These are phyloP conservation scores for Sinocyclocheilus anshuiensis DNA, from an alignment of 2,113 vertebrate species.

Conservation along the genomic window DNA sequence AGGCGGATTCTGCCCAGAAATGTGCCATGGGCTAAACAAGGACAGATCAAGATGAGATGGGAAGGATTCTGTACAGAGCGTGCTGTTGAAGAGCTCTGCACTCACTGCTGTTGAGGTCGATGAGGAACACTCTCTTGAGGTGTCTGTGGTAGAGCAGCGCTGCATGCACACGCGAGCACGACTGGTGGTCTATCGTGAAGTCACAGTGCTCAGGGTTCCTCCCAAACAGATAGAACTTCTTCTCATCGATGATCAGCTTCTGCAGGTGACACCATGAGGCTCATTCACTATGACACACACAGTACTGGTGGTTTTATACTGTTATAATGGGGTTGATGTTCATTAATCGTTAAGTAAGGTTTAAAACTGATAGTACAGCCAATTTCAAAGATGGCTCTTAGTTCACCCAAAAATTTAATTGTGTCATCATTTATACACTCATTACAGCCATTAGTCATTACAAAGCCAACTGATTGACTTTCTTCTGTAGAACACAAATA, in stretches of 20 bases:
- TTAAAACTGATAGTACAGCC: no score
- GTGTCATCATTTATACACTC: no score
- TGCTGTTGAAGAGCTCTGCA: slow-evolving; percentile 40
- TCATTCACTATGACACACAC: no score
- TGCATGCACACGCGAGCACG: slow-evolving; percentile 87
- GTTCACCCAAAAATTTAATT: no score
- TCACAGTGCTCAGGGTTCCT: slow-evolving; percentile 89
- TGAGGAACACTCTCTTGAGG: slow-evolving; percentile 90
- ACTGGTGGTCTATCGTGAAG: slow-evolving; percentile 92
- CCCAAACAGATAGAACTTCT: slow-evolving; percentile 91
- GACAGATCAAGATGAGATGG: not conserved
- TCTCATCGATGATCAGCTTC: slow-evolving; percentile 93
- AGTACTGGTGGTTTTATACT: no score
- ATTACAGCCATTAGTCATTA: no score
- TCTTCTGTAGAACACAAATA: no score
- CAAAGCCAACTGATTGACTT: no score
- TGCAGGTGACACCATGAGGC: slow-evolving; percentile 62
- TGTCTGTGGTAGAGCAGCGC: slow-evolving; percentile 91
- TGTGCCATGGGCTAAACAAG: slow-evolving; percentile 77
- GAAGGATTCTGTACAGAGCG: not conserved
- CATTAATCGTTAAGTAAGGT: no score
- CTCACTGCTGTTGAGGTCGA: slow-evolving; percentile 94
- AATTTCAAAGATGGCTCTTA: no score
- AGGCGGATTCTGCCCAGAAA: slow-evolving; percentile 84
- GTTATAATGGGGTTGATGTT: no score